Conservation (phyloP, 2,888 invertebrate genomes). For the Macaria liturata region DNA sequence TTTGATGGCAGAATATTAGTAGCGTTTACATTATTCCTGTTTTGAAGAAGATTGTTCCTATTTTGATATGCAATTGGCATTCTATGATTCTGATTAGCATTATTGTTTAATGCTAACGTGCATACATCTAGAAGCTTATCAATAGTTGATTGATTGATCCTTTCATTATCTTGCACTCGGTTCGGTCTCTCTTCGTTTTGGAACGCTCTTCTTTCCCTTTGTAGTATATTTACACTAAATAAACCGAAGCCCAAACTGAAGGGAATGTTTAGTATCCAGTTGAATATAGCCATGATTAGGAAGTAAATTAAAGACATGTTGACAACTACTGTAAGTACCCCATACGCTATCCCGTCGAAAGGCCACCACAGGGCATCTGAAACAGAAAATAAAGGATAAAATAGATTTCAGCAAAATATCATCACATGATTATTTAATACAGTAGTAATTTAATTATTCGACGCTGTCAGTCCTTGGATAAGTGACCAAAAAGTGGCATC, state of each 20-base stretch:
- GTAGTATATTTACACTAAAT: conserved; percentile 56
- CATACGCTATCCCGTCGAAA: conserved; percentile 59
- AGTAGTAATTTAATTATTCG: too few relatives aligned
- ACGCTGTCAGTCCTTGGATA: too few relatives aligned
- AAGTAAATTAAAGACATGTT: conserved; percentile 61
- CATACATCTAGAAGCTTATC: conserved; percentile 72
- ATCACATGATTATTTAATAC: too few relatives aligned
- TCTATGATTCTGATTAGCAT: too few relatives aligned
- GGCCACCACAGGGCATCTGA: conserved; percentile 74
- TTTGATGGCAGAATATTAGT: conserved; percentile 1
- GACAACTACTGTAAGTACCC: conserved; percentile 52
- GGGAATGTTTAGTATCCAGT: conserved; percentile 72
- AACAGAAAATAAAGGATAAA: too few relatives aligned
- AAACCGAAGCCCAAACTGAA: conserved; percentile 60
- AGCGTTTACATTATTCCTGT: conserved; percentile 15
- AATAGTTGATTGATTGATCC: conserved; percentile 77
- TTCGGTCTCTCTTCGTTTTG: conserved; percentile 30
- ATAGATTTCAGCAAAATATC: too few relatives aligned
- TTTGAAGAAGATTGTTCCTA: too few relatives aligned
- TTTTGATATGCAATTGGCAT: too few relatives aligned
- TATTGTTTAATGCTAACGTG: conserved; percentile 52
- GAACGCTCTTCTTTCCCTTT: conserved; percentile 49
- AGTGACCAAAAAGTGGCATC: too few relatives aligned
- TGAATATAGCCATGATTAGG: conserved; percentile 63
- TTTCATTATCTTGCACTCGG: conserved; percentile 52